Conservation (phyloP, 2,797 vertebrate genomes). For the Poecilia wingei region DNA sequence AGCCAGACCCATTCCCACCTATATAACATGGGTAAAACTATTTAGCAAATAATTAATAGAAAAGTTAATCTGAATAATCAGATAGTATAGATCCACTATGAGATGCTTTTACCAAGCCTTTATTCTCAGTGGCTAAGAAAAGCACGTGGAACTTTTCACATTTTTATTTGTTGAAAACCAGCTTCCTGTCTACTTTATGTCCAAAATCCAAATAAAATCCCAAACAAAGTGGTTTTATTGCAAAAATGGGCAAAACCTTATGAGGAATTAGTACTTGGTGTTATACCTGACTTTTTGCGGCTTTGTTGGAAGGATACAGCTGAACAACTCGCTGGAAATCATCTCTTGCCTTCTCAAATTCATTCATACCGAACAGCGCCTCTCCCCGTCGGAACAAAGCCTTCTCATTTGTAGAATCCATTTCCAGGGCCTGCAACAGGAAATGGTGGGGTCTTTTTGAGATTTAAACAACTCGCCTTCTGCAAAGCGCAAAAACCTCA, state of each 20-base stretch:
- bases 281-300: slow-evolving; percentile 87
- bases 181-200: neutral
- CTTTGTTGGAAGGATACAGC: slow-evolving; percentile 94
- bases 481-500: neutral
- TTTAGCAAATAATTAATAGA: neutral
- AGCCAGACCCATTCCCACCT: neutral
- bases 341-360: slow-evolving; percentile 88
- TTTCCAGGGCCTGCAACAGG: slow-evolving; percentile 85
- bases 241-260: neutral
- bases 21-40: neutral
- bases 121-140: neutral
- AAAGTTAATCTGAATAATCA: neutral
- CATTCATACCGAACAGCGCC: slow-evolving; percentile 90
- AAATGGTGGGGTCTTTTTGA: neutral
- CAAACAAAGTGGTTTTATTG: neutral
- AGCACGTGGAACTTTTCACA: neutral
- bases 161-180: neutral
- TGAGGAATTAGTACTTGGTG: neutral
- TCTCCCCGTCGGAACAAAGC: slow-evolving; percentile 95
- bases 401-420: slow-evolving; percentile 91
- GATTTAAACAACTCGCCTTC: neutral
- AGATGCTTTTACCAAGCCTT: neutral
- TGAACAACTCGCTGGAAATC: slow-evolving; percentile 92
- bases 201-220: neutral
- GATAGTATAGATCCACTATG: neutral